phyloP scores from a whole-genome alignment of 2,113 vertebrate species.

The Paradoxurus hermaphroditus region DNA sequence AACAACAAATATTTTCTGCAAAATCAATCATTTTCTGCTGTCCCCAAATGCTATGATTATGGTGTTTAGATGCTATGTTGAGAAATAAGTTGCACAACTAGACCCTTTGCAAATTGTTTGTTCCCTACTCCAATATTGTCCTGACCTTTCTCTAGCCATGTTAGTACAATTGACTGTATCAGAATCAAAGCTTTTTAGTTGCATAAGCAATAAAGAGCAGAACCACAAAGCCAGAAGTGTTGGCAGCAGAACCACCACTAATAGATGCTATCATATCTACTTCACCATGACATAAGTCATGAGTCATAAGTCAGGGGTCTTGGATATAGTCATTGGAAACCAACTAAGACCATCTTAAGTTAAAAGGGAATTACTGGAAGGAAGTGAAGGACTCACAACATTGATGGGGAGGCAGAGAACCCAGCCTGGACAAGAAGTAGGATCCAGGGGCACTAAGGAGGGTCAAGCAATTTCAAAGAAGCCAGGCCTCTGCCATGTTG shows the following conservation, averaged over 20 bases:
- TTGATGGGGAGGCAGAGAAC: neutral
- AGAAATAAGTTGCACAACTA: conserved; percentile 80
- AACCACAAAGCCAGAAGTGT: conserved; percentile 58
- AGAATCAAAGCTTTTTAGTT: conserved; percentile 56
- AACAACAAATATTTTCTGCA: conserved; percentile 90
- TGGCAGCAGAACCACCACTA: conserved; percentile 55
- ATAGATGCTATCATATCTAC: neutral
- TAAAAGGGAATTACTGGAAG: neutral
- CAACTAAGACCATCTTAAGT: neutral
- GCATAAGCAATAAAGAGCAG: conserved; percentile 30
- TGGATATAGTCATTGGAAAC: neutral
- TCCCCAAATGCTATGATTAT: conserved; percentile 82
- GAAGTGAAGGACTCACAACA: neutral
- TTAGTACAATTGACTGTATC: conserved; percentile 69
- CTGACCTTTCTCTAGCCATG: conserved; percentile 67
- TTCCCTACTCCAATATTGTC: conserved; percentile 45
- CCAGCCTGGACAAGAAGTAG: neutral
- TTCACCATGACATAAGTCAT: too few relatives aligned
- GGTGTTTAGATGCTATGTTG: conserved; percentile 77
- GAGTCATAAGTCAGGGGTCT: neutral
- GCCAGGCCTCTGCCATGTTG: fast-evolving
- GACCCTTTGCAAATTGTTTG: conserved; percentile 64
- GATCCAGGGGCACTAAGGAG: neutral
- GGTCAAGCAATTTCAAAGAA: neutral
- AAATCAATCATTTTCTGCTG: conserved; percentile 90